Base-by-base conservation (phyloP, 2,888 invertebrate species). In the Allacma fusca region DNA sequence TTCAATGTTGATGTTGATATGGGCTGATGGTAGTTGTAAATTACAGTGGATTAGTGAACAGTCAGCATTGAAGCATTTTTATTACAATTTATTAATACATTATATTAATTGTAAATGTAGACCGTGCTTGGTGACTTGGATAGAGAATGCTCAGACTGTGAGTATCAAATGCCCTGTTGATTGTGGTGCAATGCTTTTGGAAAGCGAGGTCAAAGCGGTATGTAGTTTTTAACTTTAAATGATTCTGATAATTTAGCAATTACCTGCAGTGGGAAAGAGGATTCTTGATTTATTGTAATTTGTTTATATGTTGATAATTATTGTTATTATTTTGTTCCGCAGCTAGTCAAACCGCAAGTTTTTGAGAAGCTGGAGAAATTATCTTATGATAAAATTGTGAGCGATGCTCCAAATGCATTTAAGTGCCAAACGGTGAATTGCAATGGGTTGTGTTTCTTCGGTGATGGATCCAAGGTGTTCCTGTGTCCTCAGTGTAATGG, bases 381-480 rank as follows among this genome's bases (percentile, higher is more conserved):
- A 43, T 74, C 73, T 5, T 64, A 29, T 24, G 93, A 95, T 0
- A 89, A 96, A 78, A 89, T 92, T 26, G 91, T 92, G 80, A 95
- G 95, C 0, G 95, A 96, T 82, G 84, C 84, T 77, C 91, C 92
- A 50, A 90, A 91, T 85, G 91, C 95, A 16, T 96, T 95, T 87
- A 96, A 96, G 86, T 96, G 96, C 87, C 94, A 95, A 86, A 94
- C 95, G 0, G 91, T 92, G 0, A 94, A 96, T 87, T 96, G 96
- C 50, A 12, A 29, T 69, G 95, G 95, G 1, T 96, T 95, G 94
- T 95, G 95, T 85, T 91, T 94, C 81, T 94, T 92, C 85, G 95
- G 95, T 83, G 94, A 94, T 82, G 92, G 93, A 81, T 94, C 94
- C 68, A 92, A 92, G 86, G 90, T 91, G 84, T 96, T 96, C 86